Percentiles rank a stretch among this genome's conserved stretches.
Conservation (phyloP, 2,113 vertebrate species). For the Spea multiplicata region DNA sequence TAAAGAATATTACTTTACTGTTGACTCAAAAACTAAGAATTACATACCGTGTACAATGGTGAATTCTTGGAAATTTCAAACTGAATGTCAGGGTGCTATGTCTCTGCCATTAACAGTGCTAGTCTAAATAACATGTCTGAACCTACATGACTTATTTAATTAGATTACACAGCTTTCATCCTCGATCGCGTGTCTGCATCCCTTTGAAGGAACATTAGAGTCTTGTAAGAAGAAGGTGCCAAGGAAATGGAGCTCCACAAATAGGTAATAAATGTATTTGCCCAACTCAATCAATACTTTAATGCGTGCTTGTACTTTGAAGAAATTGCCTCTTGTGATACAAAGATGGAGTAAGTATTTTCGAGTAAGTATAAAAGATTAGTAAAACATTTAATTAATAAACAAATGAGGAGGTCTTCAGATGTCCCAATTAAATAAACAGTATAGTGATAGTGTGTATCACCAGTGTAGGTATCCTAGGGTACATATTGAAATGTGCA, state of each 20-base stretch:
- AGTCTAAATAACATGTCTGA: conserved; percentile 2
- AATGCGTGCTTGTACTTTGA: conserved; percentile 20
- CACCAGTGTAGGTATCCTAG: no score
- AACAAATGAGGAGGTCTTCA: background rate
- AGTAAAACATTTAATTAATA: background rate
- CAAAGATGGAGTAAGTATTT: background rate
- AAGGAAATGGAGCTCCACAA: conserved; percentile 29
- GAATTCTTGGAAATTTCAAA: no score
- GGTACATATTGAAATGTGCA: no score
- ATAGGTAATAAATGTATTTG: conserved; percentile 32
- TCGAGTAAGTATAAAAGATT: background rate
- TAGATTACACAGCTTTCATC: conserved; percentile 42
- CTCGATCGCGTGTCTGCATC: conserved; percentile 8
- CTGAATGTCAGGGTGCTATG: background rate
- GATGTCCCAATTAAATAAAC: no score
- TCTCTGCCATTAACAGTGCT: conserved; percentile 13
- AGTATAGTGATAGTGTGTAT: no score
- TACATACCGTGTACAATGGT: no score
- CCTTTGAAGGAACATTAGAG: conserved; percentile 19
- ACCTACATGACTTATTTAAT: conserved; percentile 29
- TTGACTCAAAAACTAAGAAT: no score
- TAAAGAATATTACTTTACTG: no score
- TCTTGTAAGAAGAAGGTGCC: conserved; percentile 25
- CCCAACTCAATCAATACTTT: conserved; percentile 21
- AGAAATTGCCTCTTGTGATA: conserved; percentile 18